Base-by-base conservation (phyloP, 2,888 invertebrate genomes). In the Dasypolia templi region DNA sequence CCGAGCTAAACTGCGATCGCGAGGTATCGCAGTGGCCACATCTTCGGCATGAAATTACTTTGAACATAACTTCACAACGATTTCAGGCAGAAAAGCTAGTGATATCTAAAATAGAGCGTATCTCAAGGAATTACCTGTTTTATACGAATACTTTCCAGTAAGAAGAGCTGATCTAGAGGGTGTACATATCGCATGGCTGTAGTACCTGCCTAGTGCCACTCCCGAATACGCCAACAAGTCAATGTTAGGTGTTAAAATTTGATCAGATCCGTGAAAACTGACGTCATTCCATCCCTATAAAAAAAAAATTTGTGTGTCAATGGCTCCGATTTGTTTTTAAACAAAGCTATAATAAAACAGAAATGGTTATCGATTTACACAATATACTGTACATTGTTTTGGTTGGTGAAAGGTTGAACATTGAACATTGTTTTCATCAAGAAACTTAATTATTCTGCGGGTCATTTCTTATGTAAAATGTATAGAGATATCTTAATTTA, bases 231-330 rank as follows among this genome's bases (percentile, higher is more conserved):
- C 99, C 86, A 99, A 91, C 42, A 98, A 97, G 92, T 99, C 99
- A 80, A 99, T 98, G 92, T 99, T 99, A 0, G 99, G 99, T 0
- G 99, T 99, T 56, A 97, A 97, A 84, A 98, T 98, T 94, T 99
- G 98, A 86, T 97, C 96, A 0, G 98, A 98, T 0, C 99, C 99
- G 88, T 99, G 99, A 90, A 98, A 99, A 86, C 99, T 97, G 17
- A 99, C 98, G 92, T 99, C 99, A 89, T 99, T 98, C 97, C 98
- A 99, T 22, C 99, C 99, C 99, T 99, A 91, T 73, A 94, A 94
- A 59, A 70, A 42, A 56, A 7, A 0, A 1, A 53, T n/a, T 70
- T 11, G 17, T 32, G 9, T 44, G 42, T 49, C 35, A 64, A 58
- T 32, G 26, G 0, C 7, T 32, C 71, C 12, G 4, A 42, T 42